Evolutionary conservation across 2,888 invertebrate genomes (phyloP).

Genomic region (Allygus modestus): DNA sequence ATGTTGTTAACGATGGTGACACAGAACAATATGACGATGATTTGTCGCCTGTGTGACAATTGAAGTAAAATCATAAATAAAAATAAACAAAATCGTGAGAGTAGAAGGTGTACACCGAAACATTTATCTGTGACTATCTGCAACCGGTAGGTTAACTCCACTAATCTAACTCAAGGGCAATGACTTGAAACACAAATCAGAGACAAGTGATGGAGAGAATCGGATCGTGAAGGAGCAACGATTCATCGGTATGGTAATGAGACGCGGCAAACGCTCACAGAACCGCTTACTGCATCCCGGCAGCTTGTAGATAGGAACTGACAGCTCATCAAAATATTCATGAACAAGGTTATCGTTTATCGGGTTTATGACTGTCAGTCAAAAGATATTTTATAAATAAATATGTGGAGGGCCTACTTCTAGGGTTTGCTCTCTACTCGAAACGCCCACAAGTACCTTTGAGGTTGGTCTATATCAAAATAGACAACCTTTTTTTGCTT

Average conservation of each 20-base stretch:
- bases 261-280: background rate
- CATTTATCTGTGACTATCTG: too few species aligned
- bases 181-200: background rate
- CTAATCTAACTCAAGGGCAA: background rate
- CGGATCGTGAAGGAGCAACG: background rate
- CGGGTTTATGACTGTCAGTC: background rate
- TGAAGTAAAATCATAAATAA: too few species aligned
- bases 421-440: background rate
- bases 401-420: constrained; percentile 7
- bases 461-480: too few species aligned
- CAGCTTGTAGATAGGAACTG: background rate
- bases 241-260: background rate
- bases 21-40: too few species aligned
- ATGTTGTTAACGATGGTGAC: too few species aligned
- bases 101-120: too few species aligned
- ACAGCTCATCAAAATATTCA: constrained; percentile 34
- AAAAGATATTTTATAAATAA: constrained; percentile 20
- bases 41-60: too few species aligned
- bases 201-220: background rate
- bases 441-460: background rate
- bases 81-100: too few species aligned
- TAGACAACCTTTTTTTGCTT: too few species aligned
- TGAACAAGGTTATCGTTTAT: constrained; percentile 28
- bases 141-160: too few species aligned
- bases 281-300: background rate